Base-by-base conservation (phyloP, 2,797 vertebrate species). In the Scolopax bukidnonensis region DNA sequence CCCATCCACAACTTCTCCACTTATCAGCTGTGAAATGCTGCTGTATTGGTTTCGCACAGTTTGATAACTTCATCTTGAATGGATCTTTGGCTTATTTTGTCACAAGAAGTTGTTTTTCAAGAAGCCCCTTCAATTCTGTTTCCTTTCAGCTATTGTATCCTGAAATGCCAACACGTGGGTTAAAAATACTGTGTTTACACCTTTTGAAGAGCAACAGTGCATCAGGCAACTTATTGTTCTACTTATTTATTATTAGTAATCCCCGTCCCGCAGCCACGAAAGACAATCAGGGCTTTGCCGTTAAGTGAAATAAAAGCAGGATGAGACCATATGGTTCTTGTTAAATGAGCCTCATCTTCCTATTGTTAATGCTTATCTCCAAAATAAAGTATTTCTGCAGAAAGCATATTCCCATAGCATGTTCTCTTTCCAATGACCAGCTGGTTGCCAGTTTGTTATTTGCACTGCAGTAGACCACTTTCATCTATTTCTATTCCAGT, bases 351-450 rank as follows among this genome's bases (percentile, higher is more conserved):
- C 88, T 94, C 95, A 93, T 97, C 95, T 94, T 95, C 86, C 95
- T 91, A 97, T 96, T 96, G 94, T 96, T 97, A 96, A 96, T 93
- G 92, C 96, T 97, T 96, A 97, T 96, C 96, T 96, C 88, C 91
- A 93, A 95, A 97, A 94, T 94, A 97, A 97, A 97, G 95, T 93
- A 95, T 96, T 96, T 96, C 77, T 97, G 86, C 92, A 90, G 83
- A 95, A 97, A 97, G 68, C 93, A 71, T 96, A 97, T 97, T 97
- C 95, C 95, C 96, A 96, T 90, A 96, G 93, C 77, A 91, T 85
- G 90, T 86, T 97, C 77, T 86, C 59, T 89, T 90, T 95, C 84
- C 73, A 96, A 86, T 81, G 95, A 81, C 71, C 93, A 97, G 95
- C 93, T 97, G 96, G 86, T 90, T 97, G 97, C 96, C 97, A 97